These are phyloP conservation scores for Trichomalopsis sarcophagae DNA, from an alignment of 1,140 invertebrate genomes.

Conservation along the genomic window DNA sequence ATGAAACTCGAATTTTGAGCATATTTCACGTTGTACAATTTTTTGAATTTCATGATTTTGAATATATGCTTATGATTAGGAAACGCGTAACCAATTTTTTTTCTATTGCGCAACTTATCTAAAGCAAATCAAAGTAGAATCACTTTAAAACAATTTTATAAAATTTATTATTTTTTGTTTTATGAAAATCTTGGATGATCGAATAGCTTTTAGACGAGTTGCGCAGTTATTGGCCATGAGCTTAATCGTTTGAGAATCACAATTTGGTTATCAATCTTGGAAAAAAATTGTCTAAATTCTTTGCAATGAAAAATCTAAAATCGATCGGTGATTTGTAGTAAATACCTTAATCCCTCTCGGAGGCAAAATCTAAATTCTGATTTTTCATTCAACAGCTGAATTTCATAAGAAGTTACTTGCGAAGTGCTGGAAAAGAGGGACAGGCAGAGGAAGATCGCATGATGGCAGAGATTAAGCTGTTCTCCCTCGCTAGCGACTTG, in stretches of 20 bases:
- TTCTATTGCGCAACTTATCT: neutral
- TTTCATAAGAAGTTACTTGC: slow-evolving; percentile 78
- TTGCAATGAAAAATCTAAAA: slow-evolving; percentile 30
- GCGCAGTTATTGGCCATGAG: slow-evolving; percentile 10
- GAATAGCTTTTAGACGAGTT: slow-evolving; percentile 16
- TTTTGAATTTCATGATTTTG: neutral
- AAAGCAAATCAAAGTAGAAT: neutral
- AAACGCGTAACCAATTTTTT: slow-evolving; percentile 33
- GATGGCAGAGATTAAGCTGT: slow-evolving; percentile 86
- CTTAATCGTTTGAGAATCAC: slow-evolving; percentile 25
- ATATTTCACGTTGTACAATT: neutral
- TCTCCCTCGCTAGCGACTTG: slow-evolving; percentile 91
- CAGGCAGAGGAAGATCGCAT: slow-evolving; percentile 77
- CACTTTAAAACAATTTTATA: neutral
- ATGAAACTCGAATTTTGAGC: neutral
- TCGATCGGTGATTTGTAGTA: slow-evolving; percentile 46
- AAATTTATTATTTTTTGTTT: neutral
- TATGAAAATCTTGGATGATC: neutral
- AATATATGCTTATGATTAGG: neutral
- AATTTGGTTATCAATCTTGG: slow-evolving; percentile 15
- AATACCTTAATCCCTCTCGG: neutral
- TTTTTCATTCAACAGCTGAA: slow-evolving; percentile 75
- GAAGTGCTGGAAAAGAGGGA: slow-evolving; percentile 70
- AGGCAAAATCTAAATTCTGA: slow-evolving; percentile 16
- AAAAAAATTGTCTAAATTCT: slow-evolving; percentile 9